Evolutionary conservation across 2,797 vertebrate species (phyloP).

Genomic region (Scolopax rusticola): DNA sequence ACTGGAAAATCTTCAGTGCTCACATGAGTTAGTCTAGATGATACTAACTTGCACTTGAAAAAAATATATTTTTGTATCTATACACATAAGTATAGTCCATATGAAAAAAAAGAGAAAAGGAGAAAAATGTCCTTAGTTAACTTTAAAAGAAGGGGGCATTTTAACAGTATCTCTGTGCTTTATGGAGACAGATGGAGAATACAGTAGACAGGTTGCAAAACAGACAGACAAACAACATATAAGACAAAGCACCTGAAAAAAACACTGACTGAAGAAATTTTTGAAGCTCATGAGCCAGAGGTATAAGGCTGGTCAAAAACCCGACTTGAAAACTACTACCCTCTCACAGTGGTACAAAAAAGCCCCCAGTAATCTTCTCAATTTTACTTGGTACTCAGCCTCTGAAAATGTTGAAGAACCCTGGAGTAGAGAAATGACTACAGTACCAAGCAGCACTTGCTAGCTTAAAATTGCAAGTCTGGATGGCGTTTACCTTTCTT

Average conservation of each 20-base stretch:
- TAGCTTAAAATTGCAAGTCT: constrained; percentile 80
- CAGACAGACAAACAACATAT: constrained; percentile 77
- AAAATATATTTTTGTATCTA: constrained; percentile 51
- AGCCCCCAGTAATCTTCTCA: constrained; percentile 42
- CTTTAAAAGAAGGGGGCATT: constrained; percentile 66
- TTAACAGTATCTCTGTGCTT: constrained; percentile 74
- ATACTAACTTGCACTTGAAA: constrained; percentile 67
- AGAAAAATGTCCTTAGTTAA: constrained; percentile 59
- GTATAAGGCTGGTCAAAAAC: constrained; percentile 79
- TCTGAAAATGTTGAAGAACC: constrained; percentile 79
- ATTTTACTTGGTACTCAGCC: constrained; percentile 70
- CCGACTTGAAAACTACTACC: constrained; percentile 25
- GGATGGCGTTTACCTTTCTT: constrained; percentile 89
- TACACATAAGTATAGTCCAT: constrained; percentile 22
- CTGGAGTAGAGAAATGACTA: constrained; percentile 68
- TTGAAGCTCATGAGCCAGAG: constrained; percentile 67
- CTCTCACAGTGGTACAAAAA: constrained; percentile 58
- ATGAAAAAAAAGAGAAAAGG: constrained; percentile 32
- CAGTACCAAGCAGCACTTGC: constrained; percentile 77
- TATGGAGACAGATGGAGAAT: constrained; percentile 79
- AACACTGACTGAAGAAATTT: constrained; percentile 67
- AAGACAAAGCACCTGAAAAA: constrained; percentile 79
- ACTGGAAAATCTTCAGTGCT: constrained; percentile 55
- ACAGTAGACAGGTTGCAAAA: constrained; percentile 76
- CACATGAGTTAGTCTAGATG: constrained; percentile 45